Conservation (phyloP, 2,797 vertebrate genomes). For the Semotilus atromaculatus region DNA sequence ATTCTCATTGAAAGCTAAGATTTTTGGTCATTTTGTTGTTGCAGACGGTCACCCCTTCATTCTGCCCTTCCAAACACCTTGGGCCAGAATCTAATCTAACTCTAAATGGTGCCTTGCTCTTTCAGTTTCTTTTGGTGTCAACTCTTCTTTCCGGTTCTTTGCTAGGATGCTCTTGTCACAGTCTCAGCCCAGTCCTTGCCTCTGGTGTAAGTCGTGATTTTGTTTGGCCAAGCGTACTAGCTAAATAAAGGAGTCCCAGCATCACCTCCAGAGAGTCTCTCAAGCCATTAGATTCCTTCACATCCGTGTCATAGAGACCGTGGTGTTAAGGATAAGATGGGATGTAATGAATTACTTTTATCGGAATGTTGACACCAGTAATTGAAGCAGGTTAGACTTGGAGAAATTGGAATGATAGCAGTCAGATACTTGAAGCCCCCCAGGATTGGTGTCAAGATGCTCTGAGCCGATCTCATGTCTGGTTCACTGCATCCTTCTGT, state of each 20-base stretch:
- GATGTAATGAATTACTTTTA: constrained; percentile 28
- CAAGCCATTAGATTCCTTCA: neutral
- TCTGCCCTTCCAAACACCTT: neutral
- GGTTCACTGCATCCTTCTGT: constrained; percentile 38
- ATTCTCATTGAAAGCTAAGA: neutral
- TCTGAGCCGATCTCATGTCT: constrained; percentile 22
- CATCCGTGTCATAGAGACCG: neutral
- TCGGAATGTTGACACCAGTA: constrained; percentile 11
- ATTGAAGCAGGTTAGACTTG: constrained; percentile 23
- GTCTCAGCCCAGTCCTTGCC: neutral
- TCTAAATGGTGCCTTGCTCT: neutral
- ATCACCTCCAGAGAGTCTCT: constrained; percentile 1
- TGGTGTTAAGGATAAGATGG: constrained; percentile 22
- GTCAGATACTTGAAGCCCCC: constrained; percentile 29
- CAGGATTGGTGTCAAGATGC: constrained; percentile 31
- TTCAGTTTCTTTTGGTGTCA: constrained; percentile 1
- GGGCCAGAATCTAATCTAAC: constrained; percentile 4
- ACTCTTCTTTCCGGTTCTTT: neutral
- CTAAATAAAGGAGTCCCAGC: constrained; percentile 25
- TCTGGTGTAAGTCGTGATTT: constrained; percentile 1
- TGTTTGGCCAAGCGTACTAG: neutral
- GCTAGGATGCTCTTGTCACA: neutral
- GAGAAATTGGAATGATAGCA: constrained; percentile 28
- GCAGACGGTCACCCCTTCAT: neutral
- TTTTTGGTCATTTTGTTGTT: neutral